Base-by-base conservation (phyloP, 1,140 invertebrate genomes). In the Paraescarpia echinospica region DNA sequence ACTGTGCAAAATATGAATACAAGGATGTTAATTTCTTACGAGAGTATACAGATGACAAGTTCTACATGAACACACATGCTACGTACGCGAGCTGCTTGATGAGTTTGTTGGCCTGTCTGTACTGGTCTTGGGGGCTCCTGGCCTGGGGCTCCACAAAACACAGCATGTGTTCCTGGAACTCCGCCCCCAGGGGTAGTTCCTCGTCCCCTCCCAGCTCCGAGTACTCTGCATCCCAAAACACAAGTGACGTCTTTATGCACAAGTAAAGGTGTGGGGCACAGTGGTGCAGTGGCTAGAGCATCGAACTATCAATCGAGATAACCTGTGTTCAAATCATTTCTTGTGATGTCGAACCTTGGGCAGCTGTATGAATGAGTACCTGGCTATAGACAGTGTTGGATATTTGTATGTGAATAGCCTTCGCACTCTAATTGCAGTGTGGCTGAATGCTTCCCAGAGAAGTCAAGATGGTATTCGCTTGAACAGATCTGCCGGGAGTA, bases 41-140 rank as follows among this genome's bases (percentile, higher is more conserved):
- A 90, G 18, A 90, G 33, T 18, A 90, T 33, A 34, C 14, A 34
- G 89, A 35, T 33, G n/a, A n/a, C 33, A 34, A 12, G 89, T 90
- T 90, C 89, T 33, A 90, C 89, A 34, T 33, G n/a, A 22, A 33
- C 89, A 18, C 14, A 33, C 5, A 90, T 33, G 33, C 14, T 4
- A 94, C 95, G 94, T 94, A 96, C 95, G 94, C 94, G 88, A 96
- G 91, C 91, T 95, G 95, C 77, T 95, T 94, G 14, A 96, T 93
- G 1, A 96, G 94, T 92, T 95, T 95, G 34, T 91, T 94, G 22
- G 94, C 94, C n/a, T 93, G 92, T 1, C 92, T 91, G 93, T 94
- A 96, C 92, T 94, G 14, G 2, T 77, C 48, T 34, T 92, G 8
- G n/a, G 88, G 33, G 14, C 9, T 92, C 0, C n/a, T 88, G 34